Percentiles rank a stretch among this genome's conserved stretches.
Conservation (phyloP, 2,797 vertebrate species). For the Sarcophilus harrisii region DNA sequence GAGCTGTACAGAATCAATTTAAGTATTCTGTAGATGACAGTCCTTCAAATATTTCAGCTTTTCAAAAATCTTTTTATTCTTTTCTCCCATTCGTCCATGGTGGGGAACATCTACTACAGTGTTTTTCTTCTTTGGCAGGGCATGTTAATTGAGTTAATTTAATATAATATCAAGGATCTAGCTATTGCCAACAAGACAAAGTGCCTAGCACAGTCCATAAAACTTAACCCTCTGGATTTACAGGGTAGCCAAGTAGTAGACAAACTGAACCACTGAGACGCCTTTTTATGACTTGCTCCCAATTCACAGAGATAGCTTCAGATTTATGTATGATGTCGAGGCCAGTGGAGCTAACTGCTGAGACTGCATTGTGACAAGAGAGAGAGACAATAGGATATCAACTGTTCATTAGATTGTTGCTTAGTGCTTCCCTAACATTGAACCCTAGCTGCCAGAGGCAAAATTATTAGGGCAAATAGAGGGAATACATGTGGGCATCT, state of each 20-base stretch:
- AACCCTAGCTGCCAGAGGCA: constrained; percentile 9
- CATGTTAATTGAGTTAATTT: neutral
- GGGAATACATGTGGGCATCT: neutral
- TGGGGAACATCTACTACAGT: neutral
- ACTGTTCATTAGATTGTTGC: neutral
- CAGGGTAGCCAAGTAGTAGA: neutral
- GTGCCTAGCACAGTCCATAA: neutral
- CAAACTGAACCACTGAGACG: neutral
- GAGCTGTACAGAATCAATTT: neutral
- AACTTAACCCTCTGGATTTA: neutral
- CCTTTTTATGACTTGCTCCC: neutral
- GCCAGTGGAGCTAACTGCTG: fast-evolving
- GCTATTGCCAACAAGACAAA: neutral
- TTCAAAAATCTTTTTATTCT: neutral
- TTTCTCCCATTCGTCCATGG: neutral
- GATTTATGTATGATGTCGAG: neutral
- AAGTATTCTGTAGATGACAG: neutral
- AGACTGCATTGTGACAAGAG: neutral
- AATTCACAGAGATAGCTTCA: neutral
- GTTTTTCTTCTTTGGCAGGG: neutral
- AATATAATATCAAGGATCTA: neutral
- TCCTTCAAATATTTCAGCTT: neutral
- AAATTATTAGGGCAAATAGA: constrained; percentile 45
- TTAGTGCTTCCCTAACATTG: neutral
- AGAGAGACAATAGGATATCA: neutral